Conservation (phyloP, 2,888 invertebrate species). For the Prenolepis imparis region DNA sequence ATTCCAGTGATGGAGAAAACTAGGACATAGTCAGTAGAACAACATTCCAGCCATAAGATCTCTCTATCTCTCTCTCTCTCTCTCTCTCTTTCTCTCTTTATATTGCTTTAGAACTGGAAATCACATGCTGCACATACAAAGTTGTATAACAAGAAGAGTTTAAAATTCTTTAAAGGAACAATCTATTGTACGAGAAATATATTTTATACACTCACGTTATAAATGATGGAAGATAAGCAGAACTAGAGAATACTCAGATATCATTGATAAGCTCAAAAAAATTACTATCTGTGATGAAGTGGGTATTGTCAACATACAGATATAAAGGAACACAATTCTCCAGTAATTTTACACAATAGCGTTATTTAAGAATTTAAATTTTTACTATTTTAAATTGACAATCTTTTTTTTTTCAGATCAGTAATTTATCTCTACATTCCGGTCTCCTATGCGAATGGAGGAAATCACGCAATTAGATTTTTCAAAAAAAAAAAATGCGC, state of each 20-base stretch:
- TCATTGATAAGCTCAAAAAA: conserved; percentile 40
- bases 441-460: background rate
- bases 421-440: background rate
- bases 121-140: background rate
- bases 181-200: background rate
- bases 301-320: background rate
- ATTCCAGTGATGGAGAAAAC: conserved; percentile 81
- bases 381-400: background rate
- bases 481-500: background rate
- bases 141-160: background rate
- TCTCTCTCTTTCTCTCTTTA: conserved; percentile 18
- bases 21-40: conserved; percentile 78
- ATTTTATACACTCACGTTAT: background rate
- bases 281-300: background rate
- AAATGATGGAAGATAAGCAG: conserved; percentile 35
- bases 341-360: background rate
- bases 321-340: background rate
- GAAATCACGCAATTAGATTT: background rate
- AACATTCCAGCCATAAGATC: conserved; percentile 72
- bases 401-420: background rate
- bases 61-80: conserved; percentile 1
- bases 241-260: conserved; percentile 8
- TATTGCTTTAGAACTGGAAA: conserved; percentile 9
- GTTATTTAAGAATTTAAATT: background rate
- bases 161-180: background rate